Percentiles rank a stretch among this genome's conserved stretches.
Evolutionary conservation across 2,113 vertebrate genomes (phyloP).

Genomic region (Trachemys scripta): DNA sequence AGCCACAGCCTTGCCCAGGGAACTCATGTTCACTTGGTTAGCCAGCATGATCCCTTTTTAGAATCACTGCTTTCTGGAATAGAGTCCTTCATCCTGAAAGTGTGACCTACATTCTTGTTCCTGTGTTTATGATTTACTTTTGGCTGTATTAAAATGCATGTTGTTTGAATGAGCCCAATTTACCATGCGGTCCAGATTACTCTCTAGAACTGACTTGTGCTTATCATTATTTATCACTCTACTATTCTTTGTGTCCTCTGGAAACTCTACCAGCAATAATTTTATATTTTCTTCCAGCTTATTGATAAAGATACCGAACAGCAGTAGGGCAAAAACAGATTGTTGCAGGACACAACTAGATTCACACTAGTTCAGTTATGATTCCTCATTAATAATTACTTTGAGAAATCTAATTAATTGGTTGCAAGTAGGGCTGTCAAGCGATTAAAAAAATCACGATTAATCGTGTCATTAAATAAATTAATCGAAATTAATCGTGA

Average conservation of each 20-base stretch:
- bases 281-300: background rate
- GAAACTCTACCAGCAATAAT: background rate
- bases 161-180: background rate
- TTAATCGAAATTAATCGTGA: no score
- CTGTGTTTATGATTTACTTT: fast-evolving
- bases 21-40: fast-evolving
- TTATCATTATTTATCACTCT: slow-evolving; percentile 12
- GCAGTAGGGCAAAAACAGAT: background rate
- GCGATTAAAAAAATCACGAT: no score
- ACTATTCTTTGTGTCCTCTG: background rate
- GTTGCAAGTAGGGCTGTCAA: no score
- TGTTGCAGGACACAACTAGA: background rate
- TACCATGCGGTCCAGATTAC: background rate
- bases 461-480: no score
- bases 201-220: background rate
- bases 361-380: background rate
- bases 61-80: background rate
- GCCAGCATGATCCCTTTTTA: background rate
- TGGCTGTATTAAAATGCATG: background rate
- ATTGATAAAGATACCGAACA: background rate
- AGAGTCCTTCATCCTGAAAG: background rate
- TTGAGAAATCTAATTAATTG: background rate
- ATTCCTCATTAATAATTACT: background rate
- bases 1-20: background rate
- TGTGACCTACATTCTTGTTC: background rate